Evolutionary conservation across 2,113 vertebrate species (phyloP).

Genomic region (Sorex araneus): DNA sequence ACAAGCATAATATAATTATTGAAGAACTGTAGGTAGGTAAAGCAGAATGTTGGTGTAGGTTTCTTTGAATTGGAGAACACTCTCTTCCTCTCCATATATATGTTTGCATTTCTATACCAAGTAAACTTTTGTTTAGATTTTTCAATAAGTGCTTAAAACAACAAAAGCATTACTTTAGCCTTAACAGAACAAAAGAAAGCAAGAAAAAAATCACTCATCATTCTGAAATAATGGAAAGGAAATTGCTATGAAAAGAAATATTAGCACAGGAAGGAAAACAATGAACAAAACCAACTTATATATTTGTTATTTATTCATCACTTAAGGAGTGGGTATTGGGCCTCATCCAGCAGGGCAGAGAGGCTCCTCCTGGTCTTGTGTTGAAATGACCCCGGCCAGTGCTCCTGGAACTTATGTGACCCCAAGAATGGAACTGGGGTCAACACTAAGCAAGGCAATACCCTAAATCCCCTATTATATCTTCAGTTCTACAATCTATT

Average conservation of each 20-base stretch:
- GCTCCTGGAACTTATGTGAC: too few species aligned
- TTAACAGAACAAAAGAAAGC: not conserved
- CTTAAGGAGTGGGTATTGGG: too few species aligned
- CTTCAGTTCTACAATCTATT: not conserved
- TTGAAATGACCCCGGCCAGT: too few species aligned
- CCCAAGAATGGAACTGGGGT: too few species aligned
- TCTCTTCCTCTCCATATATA: not conserved
- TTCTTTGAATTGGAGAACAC: not conserved
- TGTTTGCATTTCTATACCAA: not conserved
- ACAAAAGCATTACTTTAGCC: not conserved
- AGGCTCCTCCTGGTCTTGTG: too few species aligned
- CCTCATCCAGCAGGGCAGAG: too few species aligned
- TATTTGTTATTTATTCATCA: too few species aligned
- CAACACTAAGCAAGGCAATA: too few species aligned
- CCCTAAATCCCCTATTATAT: not conserved
- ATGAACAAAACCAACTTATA: not conserved
- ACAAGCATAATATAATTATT: conserved; percentile 72
- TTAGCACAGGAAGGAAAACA: not conserved
- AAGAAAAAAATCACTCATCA: conserved; percentile 1
- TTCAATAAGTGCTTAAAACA: conserved; percentile 19
- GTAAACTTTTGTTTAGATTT: not conserved
- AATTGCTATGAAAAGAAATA: not conserved
- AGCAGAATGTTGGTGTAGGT: not conserved
- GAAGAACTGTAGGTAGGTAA: conserved; percentile 33
- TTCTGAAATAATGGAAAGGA: not conserved